Conservation (phyloP, 2,797 vertebrate genomes). For the Falco concolor region DNA sequence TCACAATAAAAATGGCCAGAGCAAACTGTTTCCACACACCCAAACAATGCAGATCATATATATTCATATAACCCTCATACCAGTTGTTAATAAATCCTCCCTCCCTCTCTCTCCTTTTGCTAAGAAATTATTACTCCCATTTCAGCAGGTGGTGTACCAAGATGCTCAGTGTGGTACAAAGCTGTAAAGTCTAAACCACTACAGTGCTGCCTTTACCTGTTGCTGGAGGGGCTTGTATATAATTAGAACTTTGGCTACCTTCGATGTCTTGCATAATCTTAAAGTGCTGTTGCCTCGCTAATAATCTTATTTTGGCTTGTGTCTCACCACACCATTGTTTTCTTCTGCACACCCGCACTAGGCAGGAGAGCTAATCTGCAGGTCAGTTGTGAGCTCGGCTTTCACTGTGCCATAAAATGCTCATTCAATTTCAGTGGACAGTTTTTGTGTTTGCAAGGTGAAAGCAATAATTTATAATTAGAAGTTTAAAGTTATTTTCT, state of each 20-base stretch:
- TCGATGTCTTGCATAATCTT: not conserved
- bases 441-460: not conserved
- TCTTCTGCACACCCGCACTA: accelerated
- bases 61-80: not conserved
- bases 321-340: not conserved
- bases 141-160: not conserved
- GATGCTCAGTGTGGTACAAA: not conserved
- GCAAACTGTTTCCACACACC: not conserved
- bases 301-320: not conserved
- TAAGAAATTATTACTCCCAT: not conserved
- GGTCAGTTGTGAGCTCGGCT: not conserved
- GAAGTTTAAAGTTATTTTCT: not conserved
- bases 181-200: not conserved
- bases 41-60: not conserved
- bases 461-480: not conserved
- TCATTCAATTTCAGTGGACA: not conserved
- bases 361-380: not conserved
- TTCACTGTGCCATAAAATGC: accelerated
- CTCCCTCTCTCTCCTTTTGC: not conserved
- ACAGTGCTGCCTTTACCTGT: not conserved
- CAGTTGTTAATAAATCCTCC: not conserved
- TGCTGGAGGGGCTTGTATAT: not conserved
- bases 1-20: not conserved
- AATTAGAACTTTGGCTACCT: not conserved
- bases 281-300: not conserved